A percentile compares a stretch with the other conserved stretches of the same genome.
These are phyloP conservation scores for Lepilemur septentrionalis DNA, from an alignment of 2,797 vertebrate genomes.

Conservation along the genomic window DNA sequence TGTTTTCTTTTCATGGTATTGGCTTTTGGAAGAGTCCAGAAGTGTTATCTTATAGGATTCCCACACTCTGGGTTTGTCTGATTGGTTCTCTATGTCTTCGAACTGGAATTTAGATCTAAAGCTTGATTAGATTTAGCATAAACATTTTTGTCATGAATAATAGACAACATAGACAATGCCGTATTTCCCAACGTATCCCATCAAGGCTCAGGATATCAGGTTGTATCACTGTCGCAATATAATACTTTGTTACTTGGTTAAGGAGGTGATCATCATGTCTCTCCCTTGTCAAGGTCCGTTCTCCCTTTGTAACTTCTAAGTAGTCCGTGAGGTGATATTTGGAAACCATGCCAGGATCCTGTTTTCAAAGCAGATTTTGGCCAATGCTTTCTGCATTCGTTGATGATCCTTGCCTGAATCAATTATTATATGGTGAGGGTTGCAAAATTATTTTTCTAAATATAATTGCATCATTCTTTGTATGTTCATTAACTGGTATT, in stretches of 20 bases:
- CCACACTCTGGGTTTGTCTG: background rate
- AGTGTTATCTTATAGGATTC: background rate
- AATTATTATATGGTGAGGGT: background rate
- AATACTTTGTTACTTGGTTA: background rate
- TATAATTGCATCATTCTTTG: background rate
- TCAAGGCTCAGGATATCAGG: background rate
- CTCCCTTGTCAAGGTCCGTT: background rate
- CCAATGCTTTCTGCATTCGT: background rate
- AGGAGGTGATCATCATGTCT: background rate
- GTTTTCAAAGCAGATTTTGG: background rate
- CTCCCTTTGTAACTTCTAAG: background rate
- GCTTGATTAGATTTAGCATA: background rate
- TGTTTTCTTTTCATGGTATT: background rate
- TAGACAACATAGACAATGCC: background rate
- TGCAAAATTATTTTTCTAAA: background rate
- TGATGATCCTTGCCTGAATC: background rate
- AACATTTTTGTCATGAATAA: background rate
- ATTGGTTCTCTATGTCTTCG: background rate
- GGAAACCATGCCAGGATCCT: background rate
- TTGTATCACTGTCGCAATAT: background rate
- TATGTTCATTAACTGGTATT: background rate
- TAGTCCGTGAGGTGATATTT: background rate
- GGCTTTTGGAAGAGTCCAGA: background rate
- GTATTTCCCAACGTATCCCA: background rate
- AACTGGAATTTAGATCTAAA: background rate